A percentile compares a stretch with the other conserved stretches of the same genome.
Evolutionary conservation across 2,113 vertebrate genomes (phyloP).

Genomic region (Cacatua alba): DNA sequence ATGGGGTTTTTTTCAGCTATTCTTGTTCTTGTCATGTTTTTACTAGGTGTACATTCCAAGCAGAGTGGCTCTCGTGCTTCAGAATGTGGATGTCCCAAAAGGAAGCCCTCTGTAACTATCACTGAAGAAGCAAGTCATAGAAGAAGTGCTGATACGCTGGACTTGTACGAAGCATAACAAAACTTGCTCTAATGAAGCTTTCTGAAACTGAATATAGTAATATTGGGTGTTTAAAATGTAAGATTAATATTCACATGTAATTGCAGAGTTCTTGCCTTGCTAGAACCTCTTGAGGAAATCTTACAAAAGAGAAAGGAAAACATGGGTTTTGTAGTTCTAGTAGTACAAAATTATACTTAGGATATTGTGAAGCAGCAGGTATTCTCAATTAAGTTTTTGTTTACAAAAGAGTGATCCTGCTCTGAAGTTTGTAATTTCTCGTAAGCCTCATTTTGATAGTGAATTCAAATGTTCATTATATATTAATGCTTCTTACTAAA

Average conservation of each 20-base stretch:
- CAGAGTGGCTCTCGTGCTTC: conserved; percentile 80
- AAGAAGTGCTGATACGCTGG: conserved; percentile 30
- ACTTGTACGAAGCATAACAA: neutral
- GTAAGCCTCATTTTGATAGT: conserved; percentile 43
- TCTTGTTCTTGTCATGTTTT: neutral
- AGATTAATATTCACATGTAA: conserved; percentile 50
- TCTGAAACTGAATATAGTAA: conserved; percentile 51
- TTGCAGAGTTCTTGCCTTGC: conserved; percentile 49
- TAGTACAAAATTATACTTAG: conserved; percentile 11
- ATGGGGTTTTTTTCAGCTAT: neutral
- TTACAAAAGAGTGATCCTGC: conserved; percentile 41
- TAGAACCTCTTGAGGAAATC: conserved; percentile 10
- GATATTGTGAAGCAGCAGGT: conserved; percentile 8
- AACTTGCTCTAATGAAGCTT: conserved; percentile 31
- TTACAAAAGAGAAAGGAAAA: neutral
- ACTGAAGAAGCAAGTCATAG: conserved; percentile 8
- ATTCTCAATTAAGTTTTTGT: conserved; percentile 29
- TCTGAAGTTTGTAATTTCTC: conserved; percentile 46
- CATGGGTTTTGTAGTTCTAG: conserved; percentile 23
- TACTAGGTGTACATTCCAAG: conserved; percentile 83
- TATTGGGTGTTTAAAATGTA: conserved; percentile 50
- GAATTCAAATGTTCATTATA: conserved; percentile 31
- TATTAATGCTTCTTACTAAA: conserved; percentile 46
- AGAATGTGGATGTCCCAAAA: conserved; percentile 69
- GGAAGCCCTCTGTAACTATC: conserved; percentile 44